These are phyloP conservation scores for Syncerus caffer DNA, from an alignment of 2,797 vertebrate species.

Conservation along the genomic window DNA sequence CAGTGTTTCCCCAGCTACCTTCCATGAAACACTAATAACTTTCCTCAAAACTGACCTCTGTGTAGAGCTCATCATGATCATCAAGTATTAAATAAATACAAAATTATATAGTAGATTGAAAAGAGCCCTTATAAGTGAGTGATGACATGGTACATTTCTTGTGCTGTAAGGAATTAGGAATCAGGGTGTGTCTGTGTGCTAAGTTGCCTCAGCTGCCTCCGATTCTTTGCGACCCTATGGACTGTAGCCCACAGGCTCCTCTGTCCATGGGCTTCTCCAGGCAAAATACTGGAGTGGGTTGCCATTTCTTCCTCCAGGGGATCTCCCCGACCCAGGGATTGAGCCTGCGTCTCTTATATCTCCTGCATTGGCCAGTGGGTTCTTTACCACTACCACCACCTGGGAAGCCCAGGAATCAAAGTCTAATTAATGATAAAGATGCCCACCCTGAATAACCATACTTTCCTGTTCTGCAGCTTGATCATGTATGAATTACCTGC, in stretches of 20 bases:
- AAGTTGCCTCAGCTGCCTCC: not conserved
- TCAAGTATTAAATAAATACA: not conserved
- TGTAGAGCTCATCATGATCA: not conserved
- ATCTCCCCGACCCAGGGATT: not conserved
- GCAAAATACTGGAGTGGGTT: not conserved
- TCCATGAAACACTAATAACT: not conserved
- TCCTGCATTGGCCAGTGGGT: not conserved
- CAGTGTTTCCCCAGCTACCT: not conserved
- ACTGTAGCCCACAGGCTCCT: not conserved
- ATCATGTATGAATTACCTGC: not conserved
- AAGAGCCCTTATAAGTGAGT: not conserved
- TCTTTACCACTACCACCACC: not conserved
- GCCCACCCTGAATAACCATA: not conserved
- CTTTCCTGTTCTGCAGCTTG: not conserved
- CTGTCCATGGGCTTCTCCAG: not conserved
- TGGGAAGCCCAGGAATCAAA: not conserved
- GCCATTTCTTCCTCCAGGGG: not conserved
- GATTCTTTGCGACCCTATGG: accelerated
- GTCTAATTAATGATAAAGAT: not conserved
- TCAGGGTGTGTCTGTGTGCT: not conserved
- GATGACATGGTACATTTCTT: not conserved
- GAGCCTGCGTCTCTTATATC: accelerated
- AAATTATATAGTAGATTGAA: not conserved
- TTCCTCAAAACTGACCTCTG: not conserved
- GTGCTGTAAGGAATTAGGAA: not conserved